Percentiles rank a stretch among this genome's conserved stretches.
These are phyloP conservation scores for Rhagoletis zephyria DNA, from an alignment of 1,140 invertebrate genomes.

Conservation along the genomic window DNA sequence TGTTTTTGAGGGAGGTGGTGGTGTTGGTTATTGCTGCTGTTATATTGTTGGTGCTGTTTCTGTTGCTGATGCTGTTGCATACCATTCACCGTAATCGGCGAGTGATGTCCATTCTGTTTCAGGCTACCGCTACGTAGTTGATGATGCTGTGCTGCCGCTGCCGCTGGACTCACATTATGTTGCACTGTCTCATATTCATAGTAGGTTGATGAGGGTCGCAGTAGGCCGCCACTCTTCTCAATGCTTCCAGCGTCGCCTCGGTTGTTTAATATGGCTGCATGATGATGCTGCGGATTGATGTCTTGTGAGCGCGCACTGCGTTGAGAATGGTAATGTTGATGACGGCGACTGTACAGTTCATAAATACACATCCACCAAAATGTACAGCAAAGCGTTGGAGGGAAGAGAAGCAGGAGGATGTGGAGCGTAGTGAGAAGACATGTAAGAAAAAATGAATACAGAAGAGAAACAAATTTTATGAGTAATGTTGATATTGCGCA, in stretches of 20 bases:
- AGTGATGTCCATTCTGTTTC: conserved; percentile 69
- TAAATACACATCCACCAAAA: conserved; percentile 13
- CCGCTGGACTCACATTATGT: conserved; percentile 68
- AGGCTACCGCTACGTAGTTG: conserved; percentile 63
- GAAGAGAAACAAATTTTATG: conserved; percentile 54
- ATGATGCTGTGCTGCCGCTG: conserved; percentile 54
- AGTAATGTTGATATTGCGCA: conserved; percentile 60
- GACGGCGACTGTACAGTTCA: conserved; percentile 76
- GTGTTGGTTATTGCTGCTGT: neutral
- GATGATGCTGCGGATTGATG: conserved; percentile 67
- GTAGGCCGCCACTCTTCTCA: conserved; percentile 54
- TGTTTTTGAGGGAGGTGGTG: conserved; percentile 60
- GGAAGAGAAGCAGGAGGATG: conserved; percentile 17
- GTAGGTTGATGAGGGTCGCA: conserved; percentile 84
- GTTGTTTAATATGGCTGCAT: conserved; percentile 30
- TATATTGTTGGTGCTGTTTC: conserved; percentile 57
- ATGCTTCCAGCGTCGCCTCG: neutral
- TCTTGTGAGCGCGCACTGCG: conserved; percentile 79
- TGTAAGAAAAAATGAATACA: conserved; percentile 54
- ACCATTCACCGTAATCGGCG: conserved; percentile 66
- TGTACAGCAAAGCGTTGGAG: conserved; percentile 42
- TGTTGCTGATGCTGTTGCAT: conserved; percentile 60
- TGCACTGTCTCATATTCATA: conserved; percentile 88
- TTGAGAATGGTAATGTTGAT: conserved; percentile 85
- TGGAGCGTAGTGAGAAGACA: conserved; percentile 39